These are phyloP conservation scores for Arothron firmamentum DNA, from an alignment of 2,113 vertebrate genomes.

Conservation along the genomic window DNA sequence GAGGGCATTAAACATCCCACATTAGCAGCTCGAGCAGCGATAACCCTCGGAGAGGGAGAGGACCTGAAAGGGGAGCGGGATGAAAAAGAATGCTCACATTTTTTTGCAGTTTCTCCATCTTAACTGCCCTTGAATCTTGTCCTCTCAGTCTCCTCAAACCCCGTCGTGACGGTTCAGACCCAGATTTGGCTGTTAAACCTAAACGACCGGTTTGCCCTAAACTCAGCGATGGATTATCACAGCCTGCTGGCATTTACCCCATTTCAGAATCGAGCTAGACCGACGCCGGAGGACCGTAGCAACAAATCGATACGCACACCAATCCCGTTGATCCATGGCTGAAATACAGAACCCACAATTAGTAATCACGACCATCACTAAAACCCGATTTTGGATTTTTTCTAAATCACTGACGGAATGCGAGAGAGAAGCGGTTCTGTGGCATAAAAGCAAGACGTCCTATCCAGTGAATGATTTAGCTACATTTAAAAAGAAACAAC, in stretches of 20 bases:
- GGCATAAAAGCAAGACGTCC: too few relatives aligned
- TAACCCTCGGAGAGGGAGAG: conserved; percentile 41
- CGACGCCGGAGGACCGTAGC: not conserved
- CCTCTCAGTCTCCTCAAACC: not conserved
- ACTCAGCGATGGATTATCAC: conserved; percentile 1
- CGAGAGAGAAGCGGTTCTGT: too few relatives aligned
- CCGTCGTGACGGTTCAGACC: not conserved
- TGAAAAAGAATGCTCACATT: not conserved
- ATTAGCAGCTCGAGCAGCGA: conserved; percentile 42
- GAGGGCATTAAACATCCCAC: conserved; percentile 49
- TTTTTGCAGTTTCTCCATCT: not conserved
- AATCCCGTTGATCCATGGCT: not conserved
- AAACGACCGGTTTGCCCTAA: not conserved
- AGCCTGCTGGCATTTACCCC: not conserved
- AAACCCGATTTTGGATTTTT: too few relatives aligned
- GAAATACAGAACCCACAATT: too few relatives aligned
- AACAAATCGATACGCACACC: not conserved
- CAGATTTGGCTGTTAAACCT: not conserved
- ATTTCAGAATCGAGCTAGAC: not conserved
- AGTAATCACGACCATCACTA: too few relatives aligned
- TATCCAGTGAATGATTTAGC: too few relatives aligned
- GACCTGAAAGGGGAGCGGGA: conserved; percentile 16
- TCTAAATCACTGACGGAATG: too few relatives aligned
- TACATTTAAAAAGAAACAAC: too few relatives aligned
- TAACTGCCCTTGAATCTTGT: not conserved